Percentiles rank a stretch among this genome's conserved stretches.
Evolutionary conservation across 2,888 invertebrate genomes (phyloP).

Genomic region (Leptura quadrifasciata): DNA sequence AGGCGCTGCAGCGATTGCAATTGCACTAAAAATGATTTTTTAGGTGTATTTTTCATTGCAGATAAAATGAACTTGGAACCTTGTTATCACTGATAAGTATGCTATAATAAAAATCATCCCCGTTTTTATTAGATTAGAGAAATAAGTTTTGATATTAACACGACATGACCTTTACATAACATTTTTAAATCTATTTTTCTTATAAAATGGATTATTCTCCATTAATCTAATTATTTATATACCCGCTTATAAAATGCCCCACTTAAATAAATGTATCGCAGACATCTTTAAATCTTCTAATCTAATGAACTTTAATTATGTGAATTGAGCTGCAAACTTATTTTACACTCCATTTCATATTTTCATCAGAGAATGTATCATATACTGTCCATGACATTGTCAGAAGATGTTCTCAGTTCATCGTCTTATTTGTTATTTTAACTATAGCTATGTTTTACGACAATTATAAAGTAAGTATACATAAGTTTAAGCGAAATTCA

Average conservation of each 20-base stretch:
- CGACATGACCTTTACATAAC: conserved; percentile 56
- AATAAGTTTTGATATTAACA: conserved; percentile 61
- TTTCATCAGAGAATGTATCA: not conserved
- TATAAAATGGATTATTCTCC: conserved; percentile 33
- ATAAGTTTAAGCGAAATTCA: not conserved
- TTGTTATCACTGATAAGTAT: conserved; percentile 65
- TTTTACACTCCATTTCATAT: not conserved
- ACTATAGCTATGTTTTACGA: not conserved
- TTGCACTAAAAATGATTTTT: conserved; percentile 62
- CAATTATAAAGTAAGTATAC: not conserved
- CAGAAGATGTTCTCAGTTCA: conserved; percentile 48
- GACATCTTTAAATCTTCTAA: not conserved
- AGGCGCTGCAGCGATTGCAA: conserved; percentile 46
- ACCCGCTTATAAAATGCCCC: not conserved
- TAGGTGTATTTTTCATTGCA: conserved; percentile 56
- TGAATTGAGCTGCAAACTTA: not conserved
- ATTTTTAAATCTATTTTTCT: conserved; percentile 46
- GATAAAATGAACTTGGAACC: conserved; percentile 66
- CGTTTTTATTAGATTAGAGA: conserved; percentile 63
- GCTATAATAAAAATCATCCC: conserved; percentile 64
- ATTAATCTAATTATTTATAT: conserved; percentile 14
- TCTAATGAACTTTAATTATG: not conserved
- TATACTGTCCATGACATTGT: conserved; percentile 48
- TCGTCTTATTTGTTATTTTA: conserved; percentile 39
- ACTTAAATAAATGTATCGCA: not conserved